Conservation (phyloP, 92 coral and sea anemone genomes). For the Porites lobata region DNA sequence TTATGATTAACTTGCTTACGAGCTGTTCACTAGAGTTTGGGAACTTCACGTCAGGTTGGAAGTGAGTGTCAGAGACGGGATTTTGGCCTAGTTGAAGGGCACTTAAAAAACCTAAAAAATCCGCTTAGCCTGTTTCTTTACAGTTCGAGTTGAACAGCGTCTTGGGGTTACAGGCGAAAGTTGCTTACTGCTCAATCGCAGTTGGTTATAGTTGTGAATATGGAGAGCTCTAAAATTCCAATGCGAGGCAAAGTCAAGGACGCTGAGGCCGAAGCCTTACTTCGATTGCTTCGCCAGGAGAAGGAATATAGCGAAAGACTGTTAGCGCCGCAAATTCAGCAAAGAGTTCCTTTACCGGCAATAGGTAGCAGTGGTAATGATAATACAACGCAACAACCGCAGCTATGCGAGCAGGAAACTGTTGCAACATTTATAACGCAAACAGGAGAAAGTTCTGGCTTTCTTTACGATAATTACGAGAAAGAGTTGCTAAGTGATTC, state of each 20-base stretch:
- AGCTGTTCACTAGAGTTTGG: slow-evolving; percentile 10
- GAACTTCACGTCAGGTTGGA: not conserved
- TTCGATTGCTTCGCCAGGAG: slow-evolving; percentile 88
- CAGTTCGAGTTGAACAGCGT: not conserved
- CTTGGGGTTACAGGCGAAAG: not conserved
- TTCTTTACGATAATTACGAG: slow-evolving; percentile 1
- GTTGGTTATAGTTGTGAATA: not conserved
- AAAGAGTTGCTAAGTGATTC: slow-evolving; percentile 55
- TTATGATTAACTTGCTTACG: slow-evolving; percentile 10
- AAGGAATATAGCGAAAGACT: slow-evolving; percentile 76
- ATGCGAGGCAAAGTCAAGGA: slow-evolving; percentile 97
- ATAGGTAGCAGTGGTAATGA: slow-evolving; percentile 56
- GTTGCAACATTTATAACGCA: slow-evolving; percentile 26
- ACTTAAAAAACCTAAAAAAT: slow-evolving; percentile 15
- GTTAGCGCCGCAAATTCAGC: slow-evolving; percentile 83
- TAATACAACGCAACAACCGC: slow-evolving; percentile 17
- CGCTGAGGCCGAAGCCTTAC: slow-evolving; percentile 94
- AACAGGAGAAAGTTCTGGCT: slow-evolving; percentile 4
- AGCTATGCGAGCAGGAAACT: slow-evolving; percentile 2
- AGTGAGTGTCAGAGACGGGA: slow-evolving; percentile 4
- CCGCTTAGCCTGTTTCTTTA: not conserved
- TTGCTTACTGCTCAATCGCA: not conserved
- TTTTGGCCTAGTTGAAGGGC: not conserved
- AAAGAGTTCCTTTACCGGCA: slow-evolving; percentile 87
- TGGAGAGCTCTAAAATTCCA: slow-evolving; percentile 61